These are phyloP conservation scores for Anhinga rufa DNA, from an alignment of 2,113 vertebrate species.

Conservation along the genomic window DNA sequence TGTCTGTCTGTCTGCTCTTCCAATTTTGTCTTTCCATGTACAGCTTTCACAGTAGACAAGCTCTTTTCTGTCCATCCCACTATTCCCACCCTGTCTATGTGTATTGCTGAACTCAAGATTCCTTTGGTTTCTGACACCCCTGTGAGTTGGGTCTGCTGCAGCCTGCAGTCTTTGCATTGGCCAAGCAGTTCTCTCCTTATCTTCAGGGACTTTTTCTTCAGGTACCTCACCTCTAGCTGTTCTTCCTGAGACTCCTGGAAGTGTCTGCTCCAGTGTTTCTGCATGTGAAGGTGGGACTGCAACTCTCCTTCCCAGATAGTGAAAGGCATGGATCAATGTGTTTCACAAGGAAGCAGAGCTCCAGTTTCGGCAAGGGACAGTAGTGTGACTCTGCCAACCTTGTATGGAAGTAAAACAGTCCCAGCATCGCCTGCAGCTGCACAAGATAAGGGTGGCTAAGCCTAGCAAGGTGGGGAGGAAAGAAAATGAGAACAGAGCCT, in stretches of 20 bases:
- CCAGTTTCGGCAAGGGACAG: neutral
- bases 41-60: neutral
- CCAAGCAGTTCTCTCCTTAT: neutral
- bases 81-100: neutral
- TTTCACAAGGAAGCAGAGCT: neutral
- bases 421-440: neutral
- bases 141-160: rapidly evolving
- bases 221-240: neutral
- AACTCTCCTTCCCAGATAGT: neutral
- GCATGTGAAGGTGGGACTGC: neutral
- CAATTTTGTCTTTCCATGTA: neutral
- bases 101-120: neutral
- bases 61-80: neutral
- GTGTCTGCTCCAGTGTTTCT: neutral
- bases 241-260: neutral
- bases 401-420: neutral
- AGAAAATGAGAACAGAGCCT: neutral
- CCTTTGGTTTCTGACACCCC: neutral
- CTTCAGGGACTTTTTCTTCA: neutral
- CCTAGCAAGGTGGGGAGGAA: neutral
- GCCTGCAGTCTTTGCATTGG: neutral
- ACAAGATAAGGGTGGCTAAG: neutral
- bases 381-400: neutral
- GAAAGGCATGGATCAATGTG: neutral
- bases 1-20: neutral